These are phyloP conservation scores for Heteropelma amictum DNA, from an alignment of 2,888 invertebrate genomes.

Conservation along the genomic window DNA sequence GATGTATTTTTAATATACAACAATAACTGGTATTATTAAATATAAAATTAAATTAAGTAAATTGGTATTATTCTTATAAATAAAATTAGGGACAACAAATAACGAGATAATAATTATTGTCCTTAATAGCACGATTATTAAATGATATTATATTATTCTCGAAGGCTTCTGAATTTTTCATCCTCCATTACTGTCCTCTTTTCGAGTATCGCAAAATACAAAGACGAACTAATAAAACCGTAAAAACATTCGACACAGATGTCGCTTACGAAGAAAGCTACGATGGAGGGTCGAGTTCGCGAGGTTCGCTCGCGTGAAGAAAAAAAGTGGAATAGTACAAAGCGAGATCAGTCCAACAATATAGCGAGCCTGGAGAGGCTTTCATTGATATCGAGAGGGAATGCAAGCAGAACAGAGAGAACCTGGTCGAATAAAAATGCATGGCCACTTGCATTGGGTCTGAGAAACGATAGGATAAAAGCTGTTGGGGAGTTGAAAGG, in stretches of 20 bases:
- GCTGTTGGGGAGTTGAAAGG: neutral
- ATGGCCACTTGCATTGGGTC: slow-evolving; percentile 29
- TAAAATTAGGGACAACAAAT: too few species aligned
- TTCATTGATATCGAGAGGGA: slow-evolving; percentile 45
- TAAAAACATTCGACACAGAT: neutral
- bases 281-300: neutral
- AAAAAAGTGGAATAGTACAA: slow-evolving; percentile 12
- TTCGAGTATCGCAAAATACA: neutral
- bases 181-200: too few species aligned
- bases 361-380: neutral
- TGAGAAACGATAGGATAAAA: neutral
- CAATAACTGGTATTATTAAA: too few species aligned
- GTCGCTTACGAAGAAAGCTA: too few species aligned
- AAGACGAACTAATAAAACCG: neutral
- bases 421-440: slow-evolving; percentile 48
- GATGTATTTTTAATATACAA: too few species aligned
- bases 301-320: neutral
- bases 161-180: too few species aligned
- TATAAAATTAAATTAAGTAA: too few species aligned
- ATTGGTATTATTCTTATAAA: too few species aligned
- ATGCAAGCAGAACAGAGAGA: slow-evolving; percentile 9
- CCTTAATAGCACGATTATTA: too few species aligned
- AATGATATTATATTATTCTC: too few species aligned
- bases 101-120: too few species aligned
- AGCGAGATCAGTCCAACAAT: slow-evolving; percentile 6